Evolutionary conservation across 2,888 invertebrate species (phyloP).

Genomic region (Pseudanteris insignis): DNA sequence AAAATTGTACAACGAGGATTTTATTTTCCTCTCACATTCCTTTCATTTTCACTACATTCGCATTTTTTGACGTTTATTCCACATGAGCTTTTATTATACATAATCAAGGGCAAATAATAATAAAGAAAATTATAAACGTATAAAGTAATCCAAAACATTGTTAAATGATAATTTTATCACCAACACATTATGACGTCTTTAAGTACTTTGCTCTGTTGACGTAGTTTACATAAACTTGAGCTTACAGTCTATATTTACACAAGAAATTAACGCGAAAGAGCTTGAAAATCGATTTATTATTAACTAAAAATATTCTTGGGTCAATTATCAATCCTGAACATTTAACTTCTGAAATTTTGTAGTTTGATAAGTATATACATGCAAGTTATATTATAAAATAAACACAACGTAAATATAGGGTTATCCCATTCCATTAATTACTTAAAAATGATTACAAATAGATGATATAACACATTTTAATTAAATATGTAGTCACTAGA

Average conservation of each 20-base stretch:
- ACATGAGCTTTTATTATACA: no score
- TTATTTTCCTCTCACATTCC: conserved; percentile 24
- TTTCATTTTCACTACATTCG: conserved; percentile 16
- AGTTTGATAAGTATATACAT: conserved; percentile 33
- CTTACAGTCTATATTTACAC: conserved; percentile 58
- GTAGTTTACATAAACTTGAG: conserved; percentile 31
- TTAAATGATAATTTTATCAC: conserved; percentile 6
- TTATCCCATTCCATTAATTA: not conserved
- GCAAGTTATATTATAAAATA: conserved; percentile 12
- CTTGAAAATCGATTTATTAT: conserved; percentile 5
- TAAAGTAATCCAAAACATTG: not conserved
- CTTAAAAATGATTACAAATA: not conserved
- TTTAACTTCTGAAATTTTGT: conserved; percentile 11
- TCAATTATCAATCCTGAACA: conserved; percentile 13
- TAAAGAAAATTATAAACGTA: conserved; percentile 4
- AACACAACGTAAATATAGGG: not conserved
- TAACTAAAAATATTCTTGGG: conserved; percentile 8
- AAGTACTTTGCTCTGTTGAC: conserved; percentile 12
- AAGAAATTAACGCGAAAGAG: conserved; percentile 30
- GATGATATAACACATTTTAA: no score
- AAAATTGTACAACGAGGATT: conserved; percentile 18
- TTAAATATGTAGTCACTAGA: no score
- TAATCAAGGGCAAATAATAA: conserved; percentile 21
- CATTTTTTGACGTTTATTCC: not conserved
- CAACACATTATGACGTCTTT: conserved; percentile 5